These are phyloP conservation scores for Murina feae DNA, from an alignment of 2,113 vertebrate species.

Conservation along the genomic window DNA sequence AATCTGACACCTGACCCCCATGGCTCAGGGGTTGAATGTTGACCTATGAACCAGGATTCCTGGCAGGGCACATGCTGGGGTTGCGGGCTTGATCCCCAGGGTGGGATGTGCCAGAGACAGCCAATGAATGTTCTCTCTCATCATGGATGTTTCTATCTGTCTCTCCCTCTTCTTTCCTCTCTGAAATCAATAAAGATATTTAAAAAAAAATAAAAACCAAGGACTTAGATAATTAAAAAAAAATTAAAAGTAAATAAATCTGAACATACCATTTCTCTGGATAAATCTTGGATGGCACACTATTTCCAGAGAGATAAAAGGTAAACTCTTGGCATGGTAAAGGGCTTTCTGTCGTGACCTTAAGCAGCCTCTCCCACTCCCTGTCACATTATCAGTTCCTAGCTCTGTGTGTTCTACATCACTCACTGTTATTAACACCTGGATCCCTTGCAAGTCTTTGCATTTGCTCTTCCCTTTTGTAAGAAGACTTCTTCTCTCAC, in stretches of 20 bases:
- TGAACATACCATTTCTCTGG: neutral
- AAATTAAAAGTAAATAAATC: neutral
- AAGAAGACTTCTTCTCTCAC: neutral
- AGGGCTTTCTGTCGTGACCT: neutral
- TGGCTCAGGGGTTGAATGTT: too few species aligned
- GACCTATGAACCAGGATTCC: too few species aligned
- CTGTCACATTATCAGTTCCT: neutral
- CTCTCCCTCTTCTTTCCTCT: too few species aligned
- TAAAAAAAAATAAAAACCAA: too few species aligned
- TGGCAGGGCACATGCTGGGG: too few species aligned
- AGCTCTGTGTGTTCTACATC: neutral
- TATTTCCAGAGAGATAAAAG: neutral
- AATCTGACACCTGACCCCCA: neutral
- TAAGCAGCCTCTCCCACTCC: neutral
- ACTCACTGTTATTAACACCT: neutral
- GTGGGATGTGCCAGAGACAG: too few species aligned
- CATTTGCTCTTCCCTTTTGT: neutral
- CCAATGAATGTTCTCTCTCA: too few species aligned
- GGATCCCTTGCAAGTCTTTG: neutral
- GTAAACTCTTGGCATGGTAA: neutral
- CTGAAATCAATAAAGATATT: too few species aligned
- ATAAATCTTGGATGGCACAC: neutral
- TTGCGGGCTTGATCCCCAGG: too few species aligned
- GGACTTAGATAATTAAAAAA: too few species aligned
- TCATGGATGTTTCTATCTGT: too few species aligned